Percentiles rank a stretch among this genome's conserved stretches.
phyloP scores from a whole-genome alignment of 2,888 invertebrate genomes.

The Oligia strigilis region DNA sequence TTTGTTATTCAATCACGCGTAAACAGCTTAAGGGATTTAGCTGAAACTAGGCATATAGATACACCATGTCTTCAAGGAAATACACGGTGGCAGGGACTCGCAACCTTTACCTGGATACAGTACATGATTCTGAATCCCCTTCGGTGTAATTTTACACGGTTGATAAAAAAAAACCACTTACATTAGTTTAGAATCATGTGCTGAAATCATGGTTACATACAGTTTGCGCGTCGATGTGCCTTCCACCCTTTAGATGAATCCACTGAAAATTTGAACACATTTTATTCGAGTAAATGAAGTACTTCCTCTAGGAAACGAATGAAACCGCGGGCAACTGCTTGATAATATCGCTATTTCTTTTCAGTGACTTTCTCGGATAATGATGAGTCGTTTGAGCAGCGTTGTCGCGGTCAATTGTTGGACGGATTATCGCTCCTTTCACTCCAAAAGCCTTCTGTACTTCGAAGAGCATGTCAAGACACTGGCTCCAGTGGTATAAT shows the following conservation, averaged over 20 bases:
- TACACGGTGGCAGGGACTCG: not conserved
- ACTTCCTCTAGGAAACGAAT: not conserved
- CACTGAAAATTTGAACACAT: not conserved
- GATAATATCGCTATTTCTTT: not conserved
- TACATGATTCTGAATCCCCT: too few species aligned
- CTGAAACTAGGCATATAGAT: too few species aligned
- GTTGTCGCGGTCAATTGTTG: constrained; percentile 15
- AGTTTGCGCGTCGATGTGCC: too few species aligned
- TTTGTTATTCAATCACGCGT: not conserved
- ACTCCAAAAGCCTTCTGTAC: constrained; percentile 3
- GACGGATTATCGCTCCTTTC: constrained; percentile 7
- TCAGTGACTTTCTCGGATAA: not conserved
- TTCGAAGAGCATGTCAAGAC: not conserved
- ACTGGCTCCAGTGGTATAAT: not conserved
- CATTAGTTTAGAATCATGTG: too few species aligned
- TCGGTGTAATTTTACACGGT: too few species aligned
- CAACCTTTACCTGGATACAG: too few species aligned
- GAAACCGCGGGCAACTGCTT: not conserved
- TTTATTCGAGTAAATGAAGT: not conserved
- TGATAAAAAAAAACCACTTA: too few species aligned
- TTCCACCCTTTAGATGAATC: not conserved
- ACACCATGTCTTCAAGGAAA: not conserved
- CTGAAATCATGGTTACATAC: too few species aligned
- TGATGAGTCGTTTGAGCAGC: not conserved
- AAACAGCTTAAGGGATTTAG: not conserved